Evolutionary conservation across 1,140 invertebrate genomes (phyloP).

Genomic region (Pseudomyrmex flavicornis): DNA sequence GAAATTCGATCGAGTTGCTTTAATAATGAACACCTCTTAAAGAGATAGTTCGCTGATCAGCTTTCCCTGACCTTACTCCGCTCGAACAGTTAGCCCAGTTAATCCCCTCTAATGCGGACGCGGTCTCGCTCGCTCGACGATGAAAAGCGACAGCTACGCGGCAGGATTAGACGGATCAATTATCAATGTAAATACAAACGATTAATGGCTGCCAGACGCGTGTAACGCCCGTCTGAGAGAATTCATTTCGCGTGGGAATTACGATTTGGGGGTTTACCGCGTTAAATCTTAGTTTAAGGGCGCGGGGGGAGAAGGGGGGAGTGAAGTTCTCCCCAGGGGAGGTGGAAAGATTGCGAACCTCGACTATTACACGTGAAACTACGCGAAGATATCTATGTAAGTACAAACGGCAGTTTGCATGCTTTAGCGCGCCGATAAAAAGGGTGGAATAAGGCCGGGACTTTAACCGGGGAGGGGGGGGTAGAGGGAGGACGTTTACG

Average conservation of each 20-base stretch:
- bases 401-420: conserved; percentile 45
- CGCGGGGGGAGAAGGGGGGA: too few relatives aligned
- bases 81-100: neutral
- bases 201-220: conserved; percentile 2
- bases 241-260: neutral
- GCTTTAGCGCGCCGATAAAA: conserved; percentile 51
- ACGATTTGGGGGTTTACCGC: neutral
- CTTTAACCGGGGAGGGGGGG: neutral
- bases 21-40: conserved; percentile 14
- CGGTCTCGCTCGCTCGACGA: neutral
- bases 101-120: neutral
- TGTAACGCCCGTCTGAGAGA: neutral
- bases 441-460: conserved; percentile 14
- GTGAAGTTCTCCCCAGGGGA: neutral
- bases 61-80: neutral
- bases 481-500: too few relatives aligned
- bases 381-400: conserved; percentile 5
- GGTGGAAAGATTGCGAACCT: conserved; percentile 16
- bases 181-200: conserved; percentile 36
- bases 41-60: conserved; percentile 7
- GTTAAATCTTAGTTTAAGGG: conserved; percentile 40
- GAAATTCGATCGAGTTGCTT: conserved; percentile 9
- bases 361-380: conserved; percentile 37
- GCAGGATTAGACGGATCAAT: conserved; percentile 34
- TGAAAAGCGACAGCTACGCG: conserved; percentile 19